phyloP scores from a whole-genome alignment of 2,888 invertebrate species.

The Sialis fuliginosa region DNA sequence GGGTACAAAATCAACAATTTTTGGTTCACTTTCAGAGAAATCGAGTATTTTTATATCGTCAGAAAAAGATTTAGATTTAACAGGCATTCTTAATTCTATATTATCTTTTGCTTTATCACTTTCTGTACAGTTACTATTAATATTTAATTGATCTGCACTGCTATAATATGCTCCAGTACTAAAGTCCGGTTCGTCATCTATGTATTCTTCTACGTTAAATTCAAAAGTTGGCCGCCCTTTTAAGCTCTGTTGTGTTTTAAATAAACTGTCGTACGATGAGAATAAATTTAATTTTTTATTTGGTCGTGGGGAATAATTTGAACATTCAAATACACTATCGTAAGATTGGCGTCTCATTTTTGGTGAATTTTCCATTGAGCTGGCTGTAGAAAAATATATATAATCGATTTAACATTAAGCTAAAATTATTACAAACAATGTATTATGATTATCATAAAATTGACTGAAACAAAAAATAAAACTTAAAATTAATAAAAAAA shows the following conservation, averaged over 20 bases:
- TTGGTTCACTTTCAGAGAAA: constrained; percentile 1
- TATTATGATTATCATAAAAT: background rate
- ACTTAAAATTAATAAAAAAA: too few species aligned
- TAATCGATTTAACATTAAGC: background rate
- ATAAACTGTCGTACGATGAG: constrained; percentile 24
- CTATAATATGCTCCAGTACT: background rate
- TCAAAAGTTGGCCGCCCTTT: background rate
- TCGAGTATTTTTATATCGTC: background rate
- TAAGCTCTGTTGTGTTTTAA: constrained; percentile 12
- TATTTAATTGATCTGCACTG: background rate
- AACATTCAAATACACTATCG: constrained; percentile 4
- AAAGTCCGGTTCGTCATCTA: constrained; percentile 3
- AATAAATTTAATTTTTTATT: constrained; percentile 23
- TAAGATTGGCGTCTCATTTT: background rate
- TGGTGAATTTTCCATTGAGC: constrained; percentile 5
- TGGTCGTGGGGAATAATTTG: constrained; percentile 21
- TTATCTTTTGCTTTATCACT: too few species aligned
- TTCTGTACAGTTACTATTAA: too few species aligned
- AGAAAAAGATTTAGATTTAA: too few species aligned
- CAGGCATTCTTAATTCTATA: too few species aligned
- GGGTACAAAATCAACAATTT: background rate
- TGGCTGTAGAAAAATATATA: constrained; percentile 2
- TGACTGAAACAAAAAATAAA: background rate
- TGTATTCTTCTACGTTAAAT: constrained; percentile 4
- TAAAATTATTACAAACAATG: too few species aligned